Evolutionary conservation across 2,888 invertebrate species (phyloP).

Genomic region (Nesidiocoris tenuis): DNA sequence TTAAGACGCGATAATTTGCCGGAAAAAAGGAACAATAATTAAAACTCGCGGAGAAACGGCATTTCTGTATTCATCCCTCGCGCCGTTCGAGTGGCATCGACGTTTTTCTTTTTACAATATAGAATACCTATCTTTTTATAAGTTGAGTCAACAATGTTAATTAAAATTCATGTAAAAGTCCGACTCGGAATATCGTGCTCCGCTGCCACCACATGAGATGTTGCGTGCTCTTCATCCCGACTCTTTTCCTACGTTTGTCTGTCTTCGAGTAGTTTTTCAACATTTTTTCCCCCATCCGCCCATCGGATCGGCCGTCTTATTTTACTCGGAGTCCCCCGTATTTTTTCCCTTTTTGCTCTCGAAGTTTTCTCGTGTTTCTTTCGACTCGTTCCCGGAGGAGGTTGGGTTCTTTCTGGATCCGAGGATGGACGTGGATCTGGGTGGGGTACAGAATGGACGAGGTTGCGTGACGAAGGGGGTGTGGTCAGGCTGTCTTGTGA

Average conservation of each 20-base stretch:
- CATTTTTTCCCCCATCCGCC: constrained; percentile 10
- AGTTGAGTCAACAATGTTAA: constrained; percentile 32
- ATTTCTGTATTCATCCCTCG: neutral
- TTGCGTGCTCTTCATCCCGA: constrained; percentile 40
- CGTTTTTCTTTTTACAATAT: neutral
- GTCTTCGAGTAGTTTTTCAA: constrained; percentile 9
- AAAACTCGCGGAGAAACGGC: neutral
- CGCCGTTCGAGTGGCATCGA: neutral
- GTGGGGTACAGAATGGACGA: constrained; percentile 12
- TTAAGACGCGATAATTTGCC: neutral
- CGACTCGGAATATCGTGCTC: constrained; percentile 25
- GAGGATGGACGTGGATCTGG: constrained; percentile 1
- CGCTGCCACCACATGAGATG: constrained; percentile 36
- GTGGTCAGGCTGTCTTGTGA: constrained; percentile 40
- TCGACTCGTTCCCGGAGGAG: constrained; percentile 17
- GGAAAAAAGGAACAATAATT: neutral
- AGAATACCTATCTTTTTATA: neutral
- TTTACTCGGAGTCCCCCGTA: constrained; percentile 6
- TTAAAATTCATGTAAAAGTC: constrained; percentile 38
- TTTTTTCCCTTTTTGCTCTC: constrained; percentile 1
- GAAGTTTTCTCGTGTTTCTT: constrained; percentile 9
- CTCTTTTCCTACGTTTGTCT: constrained; percentile 32
- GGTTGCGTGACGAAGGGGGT: constrained; percentile 43
- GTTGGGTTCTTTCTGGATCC: constrained; percentile 2
- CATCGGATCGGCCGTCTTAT: constrained; percentile 3